Base-by-base conservation (phyloP, 2,888 invertebrate genomes). In the Tryphoninae sp. region DNA sequence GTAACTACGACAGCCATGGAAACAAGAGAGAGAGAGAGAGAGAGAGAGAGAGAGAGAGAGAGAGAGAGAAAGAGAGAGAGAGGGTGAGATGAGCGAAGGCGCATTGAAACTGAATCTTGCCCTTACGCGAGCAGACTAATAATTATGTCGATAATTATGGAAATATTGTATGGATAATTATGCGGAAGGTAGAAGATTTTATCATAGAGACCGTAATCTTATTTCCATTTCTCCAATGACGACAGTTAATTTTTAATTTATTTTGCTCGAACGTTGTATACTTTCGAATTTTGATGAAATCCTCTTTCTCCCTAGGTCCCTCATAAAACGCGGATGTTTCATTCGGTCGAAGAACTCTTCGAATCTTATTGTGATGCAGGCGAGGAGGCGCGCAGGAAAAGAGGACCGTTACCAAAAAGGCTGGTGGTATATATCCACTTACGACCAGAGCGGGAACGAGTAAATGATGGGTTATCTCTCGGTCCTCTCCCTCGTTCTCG, bases 391-490 rank as follows among this genome's bases (percentile, higher is more conserved):
- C 67, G 55, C 26, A 22, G 69, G 64, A 83, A 73, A 62, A 68
- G 68, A 76, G 76, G 78, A 81, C 85, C 85, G 84, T 87, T 86
- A 86, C 84, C 78, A 78, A 86, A 84, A 61, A 53, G 53, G 71
- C 64, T 64, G 75, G 78, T 84, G 83, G 67, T 80, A 65, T 45
- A 64, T 75, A 73, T 83, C 85, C 86, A 84, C 83, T 87, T 85
- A 83, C 83, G 40, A 16, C 13, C 19, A 33, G 72, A 64, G 82
- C 86, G 84, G 80, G 83, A 86, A 86, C 84, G 85, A 83, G 86
- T 82, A 88, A 89, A 89, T 87, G 87, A 88, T 84, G 86, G 89
- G 88, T 86, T 87, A 79, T 83, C 80, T 72, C 72, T 26, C 26
- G 82, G 78, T 61, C 67, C 81, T 81, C 85, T 83, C 23, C 16